Conservation (phyloP, 2,888 invertebrate genomes). For the Rotaria socialis region DNA sequence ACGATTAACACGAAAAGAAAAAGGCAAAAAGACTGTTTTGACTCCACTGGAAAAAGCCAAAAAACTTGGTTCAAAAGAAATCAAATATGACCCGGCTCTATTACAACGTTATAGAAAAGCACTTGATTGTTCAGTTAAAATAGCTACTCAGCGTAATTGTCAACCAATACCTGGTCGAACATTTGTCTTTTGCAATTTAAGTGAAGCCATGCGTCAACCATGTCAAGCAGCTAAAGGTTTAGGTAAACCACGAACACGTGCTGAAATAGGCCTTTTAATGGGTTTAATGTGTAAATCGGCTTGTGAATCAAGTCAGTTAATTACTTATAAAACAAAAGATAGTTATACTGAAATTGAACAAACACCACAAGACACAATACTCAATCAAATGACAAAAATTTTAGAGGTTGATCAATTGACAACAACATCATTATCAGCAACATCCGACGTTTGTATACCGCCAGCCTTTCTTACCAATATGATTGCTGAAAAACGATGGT, state of each 20-base stretch:
- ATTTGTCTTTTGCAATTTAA: slow-evolving; percentile 57
- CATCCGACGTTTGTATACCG: slow-evolving; percentile 49
- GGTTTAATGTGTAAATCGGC: slow-evolving; percentile 61
- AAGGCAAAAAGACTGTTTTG: slow-evolving; percentile 29
- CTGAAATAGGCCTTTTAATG: slow-evolving; percentile 56
- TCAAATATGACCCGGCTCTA: slow-evolving; percentile 50
- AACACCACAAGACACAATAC: slow-evolving; percentile 58
- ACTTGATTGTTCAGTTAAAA: slow-evolving; percentile 59
- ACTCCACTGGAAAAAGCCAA: not conserved
- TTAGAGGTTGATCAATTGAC: slow-evolving; percentile 48
- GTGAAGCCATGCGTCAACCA: slow-evolving; percentile 50
- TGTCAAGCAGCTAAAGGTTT: slow-evolving; percentile 57
- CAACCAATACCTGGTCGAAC: slow-evolving; percentile 60
- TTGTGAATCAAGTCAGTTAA: slow-evolving; percentile 58
- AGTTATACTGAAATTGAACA: slow-evolving; percentile 56
- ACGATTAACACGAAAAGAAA: slow-evolving; percentile 14
- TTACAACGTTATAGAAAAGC: slow-evolving; percentile 58
- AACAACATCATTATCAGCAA: slow-evolving; percentile 44
- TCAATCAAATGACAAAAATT: slow-evolving; percentile 55
- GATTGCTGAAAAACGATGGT: slow-evolving; percentile 51
- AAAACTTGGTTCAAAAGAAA: slow-evolving; percentile 52
- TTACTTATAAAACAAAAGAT: slow-evolving; percentile 52
- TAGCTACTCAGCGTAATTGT: slow-evolving; percentile 60
- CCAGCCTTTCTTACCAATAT: slow-evolving; percentile 50
- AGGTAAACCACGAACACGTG: slow-evolving; percentile 22